Evolutionary conservation across 1,140 invertebrate species (phyloP), one percentile per base, ranked within the genome.

Genomic region (Sitobion miscanthi): DNA sequence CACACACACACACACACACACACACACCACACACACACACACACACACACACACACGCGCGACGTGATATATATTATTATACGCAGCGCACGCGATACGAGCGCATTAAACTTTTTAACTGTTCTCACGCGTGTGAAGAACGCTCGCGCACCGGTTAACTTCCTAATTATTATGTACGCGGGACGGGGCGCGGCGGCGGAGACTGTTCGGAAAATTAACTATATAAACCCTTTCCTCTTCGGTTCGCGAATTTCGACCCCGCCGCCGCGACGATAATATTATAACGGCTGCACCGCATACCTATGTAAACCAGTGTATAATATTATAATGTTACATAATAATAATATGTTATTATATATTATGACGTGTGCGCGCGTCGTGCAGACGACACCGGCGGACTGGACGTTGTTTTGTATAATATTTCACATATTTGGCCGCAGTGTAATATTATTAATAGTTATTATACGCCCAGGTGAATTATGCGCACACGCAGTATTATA

Each of bases 31-130:
- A 82, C n/a, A 82, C 5, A 11, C n/a, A n/a, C n/a, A n/a, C 30
- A 77, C n/a, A 57, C 54, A 7, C 23, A 0, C 35, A 25, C 23
- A 7, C 21, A 57, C 54, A 0, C 54, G 1, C 57, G 7, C 8
- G 42, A 42, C 42, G 45, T 47, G 45, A 47, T 82, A 82, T 38
- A 82, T 38, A 82, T 20, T 82, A 38, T 38, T 82, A 38, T 38
- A 38, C 35, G 8, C 17, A 6, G 6, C 30, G 83, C 38, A 42
- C 11, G 23, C 38, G 38, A 86, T 45, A 45, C 30, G 62, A 86
- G 82, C 82, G 82, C 20, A 54, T 86, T 86, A 49, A 86, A 86
- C 85, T 86, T 86, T 86, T 86, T 86, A 86, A 86, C 42, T n/a
- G 85, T 86, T 86, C 45, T 86, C 85, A 86, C 25, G 25, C 45